phyloP scores from a whole-genome alignment of 2,113 vertebrate species.

The Oncorhynchus nerka region DNA sequence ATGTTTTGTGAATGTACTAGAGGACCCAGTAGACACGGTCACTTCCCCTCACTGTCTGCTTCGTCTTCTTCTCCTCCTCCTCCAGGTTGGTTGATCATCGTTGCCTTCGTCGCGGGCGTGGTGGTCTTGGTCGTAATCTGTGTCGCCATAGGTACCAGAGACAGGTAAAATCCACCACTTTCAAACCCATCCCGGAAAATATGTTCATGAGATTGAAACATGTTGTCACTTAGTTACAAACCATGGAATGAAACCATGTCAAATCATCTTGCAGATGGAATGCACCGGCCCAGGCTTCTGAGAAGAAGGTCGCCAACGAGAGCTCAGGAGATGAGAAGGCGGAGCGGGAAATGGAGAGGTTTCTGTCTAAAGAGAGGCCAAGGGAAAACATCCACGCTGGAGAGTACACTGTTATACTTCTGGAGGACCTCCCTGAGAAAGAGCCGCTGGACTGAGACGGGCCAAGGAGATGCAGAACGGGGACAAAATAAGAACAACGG shows the following conservation, averaged over 20 bases:
- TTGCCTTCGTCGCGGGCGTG: constrained; percentile 53
- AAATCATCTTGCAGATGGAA: constrained; percentile 51
- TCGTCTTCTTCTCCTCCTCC: neutral
- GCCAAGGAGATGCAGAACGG: neutral
- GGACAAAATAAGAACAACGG: neutral
- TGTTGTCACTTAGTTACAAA: neutral
- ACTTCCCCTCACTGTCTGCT: neutral
- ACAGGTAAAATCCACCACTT: constrained; percentile 43
- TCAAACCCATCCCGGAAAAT: neutral
- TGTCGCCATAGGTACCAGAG: constrained; percentile 61
- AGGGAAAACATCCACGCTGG: constrained; percentile 37
- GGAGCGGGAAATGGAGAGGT: constrained; percentile 57
- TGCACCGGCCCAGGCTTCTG: constrained; percentile 8
- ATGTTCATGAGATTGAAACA: neutral
- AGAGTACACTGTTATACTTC: constrained; percentile 61
- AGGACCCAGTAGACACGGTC: no score
- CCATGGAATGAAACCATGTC: neutral
- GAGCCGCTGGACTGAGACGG: constrained; percentile 32
- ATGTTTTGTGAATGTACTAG: no score
- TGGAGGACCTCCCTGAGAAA: constrained; percentile 50
- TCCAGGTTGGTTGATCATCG: constrained; percentile 65
- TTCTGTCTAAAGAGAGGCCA: constrained; percentile 42
- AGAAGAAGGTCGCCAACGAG: neutral
- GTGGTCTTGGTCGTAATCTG: constrained; percentile 46
- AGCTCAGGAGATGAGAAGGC: neutral